These are phyloP conservation scores for Bradysia coprophila DNA, from an alignment of 1,140 invertebrate species.

Conservation along the genomic window DNA sequence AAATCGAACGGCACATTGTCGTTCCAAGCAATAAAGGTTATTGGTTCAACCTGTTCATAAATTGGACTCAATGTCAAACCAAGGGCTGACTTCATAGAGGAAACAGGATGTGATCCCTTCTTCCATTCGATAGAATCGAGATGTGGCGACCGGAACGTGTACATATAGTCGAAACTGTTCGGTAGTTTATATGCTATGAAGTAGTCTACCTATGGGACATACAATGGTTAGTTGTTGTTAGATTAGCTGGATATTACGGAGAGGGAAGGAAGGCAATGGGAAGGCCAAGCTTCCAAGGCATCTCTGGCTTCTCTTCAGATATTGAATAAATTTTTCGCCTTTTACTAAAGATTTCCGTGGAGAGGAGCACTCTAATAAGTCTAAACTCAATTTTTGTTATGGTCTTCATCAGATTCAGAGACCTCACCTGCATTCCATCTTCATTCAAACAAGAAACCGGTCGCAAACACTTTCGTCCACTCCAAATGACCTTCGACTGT, in stretches of 20 bases:
- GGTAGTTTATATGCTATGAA: background rate
- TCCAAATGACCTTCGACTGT: background rate
- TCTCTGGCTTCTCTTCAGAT: conserved; percentile 22
- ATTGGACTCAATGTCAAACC: background rate
- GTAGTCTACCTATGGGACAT: too few relatives aligned
- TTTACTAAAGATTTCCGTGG: conserved; percentile 30
- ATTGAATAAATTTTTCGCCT: conserved; percentile 29
- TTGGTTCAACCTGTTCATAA: background rate
- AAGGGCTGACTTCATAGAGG: background rate
- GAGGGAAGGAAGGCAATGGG: too few relatives aligned
- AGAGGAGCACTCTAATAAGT: conserved; percentile 20
- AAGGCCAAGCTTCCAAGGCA: too few relatives aligned
- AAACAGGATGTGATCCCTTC: background rate
- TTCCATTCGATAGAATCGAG: background rate
- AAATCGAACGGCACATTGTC: background rate
- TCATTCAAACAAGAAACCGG: background rate
- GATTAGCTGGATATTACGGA: too few relatives aligned
- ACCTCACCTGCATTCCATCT: background rate
- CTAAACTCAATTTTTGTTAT: conserved; percentile 22
- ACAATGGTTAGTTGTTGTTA: too few relatives aligned
- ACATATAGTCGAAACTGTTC: background rate
- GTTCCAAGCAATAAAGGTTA: background rate
- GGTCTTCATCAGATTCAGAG: too few relatives aligned
- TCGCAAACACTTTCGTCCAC: background rate
- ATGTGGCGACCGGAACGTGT: background rate